Conservation (phyloP, 2,113 vertebrate genomes). For the Dipodomys spectabilis region DNA sequence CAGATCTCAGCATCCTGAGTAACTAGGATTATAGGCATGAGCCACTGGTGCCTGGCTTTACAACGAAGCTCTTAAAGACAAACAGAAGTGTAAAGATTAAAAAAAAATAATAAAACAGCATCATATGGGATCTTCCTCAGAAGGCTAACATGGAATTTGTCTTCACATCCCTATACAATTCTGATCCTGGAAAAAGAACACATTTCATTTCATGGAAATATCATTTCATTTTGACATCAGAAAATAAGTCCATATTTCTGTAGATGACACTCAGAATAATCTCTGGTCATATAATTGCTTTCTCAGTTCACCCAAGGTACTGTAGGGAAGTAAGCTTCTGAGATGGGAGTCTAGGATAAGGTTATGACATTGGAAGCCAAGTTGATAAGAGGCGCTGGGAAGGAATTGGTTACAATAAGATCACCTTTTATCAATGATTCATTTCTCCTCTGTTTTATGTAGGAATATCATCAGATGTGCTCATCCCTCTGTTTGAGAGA, state of each 20-base stretch:
- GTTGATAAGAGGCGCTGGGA: constrained; percentile 5
- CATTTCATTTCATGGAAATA: neutral
- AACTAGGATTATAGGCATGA: no score
- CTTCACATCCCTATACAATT: neutral
- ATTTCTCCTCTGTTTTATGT: neutral
- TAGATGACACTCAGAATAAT: constrained; percentile 50
- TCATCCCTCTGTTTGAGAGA: neutral
- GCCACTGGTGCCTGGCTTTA: no score
- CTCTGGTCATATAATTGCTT: constrained; percentile 57
- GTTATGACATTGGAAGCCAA: neutral
- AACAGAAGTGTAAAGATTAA: no score
- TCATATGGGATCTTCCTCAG: constrained; percentile 5
- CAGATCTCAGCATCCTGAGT: no score
- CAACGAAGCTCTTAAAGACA: no score
- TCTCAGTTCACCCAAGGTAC: constrained; percentile 55
- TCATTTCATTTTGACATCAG: constrained; percentile 48
- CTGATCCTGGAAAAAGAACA: neutral
- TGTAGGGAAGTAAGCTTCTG: constrained; percentile 9
- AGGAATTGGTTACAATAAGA: neutral
- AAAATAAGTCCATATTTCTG: constrained; percentile 57
- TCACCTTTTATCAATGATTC: constrained; percentile 24
- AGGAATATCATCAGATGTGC: neutral
- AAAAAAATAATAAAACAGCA: neutral
- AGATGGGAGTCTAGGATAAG: constrained; percentile 33
- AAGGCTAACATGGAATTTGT: neutral